Evolutionary conservation across 2,888 invertebrate species (phyloP), one percentile per base, ranked within the genome.

Genomic region (Adelphocoris suturalis): DNA sequence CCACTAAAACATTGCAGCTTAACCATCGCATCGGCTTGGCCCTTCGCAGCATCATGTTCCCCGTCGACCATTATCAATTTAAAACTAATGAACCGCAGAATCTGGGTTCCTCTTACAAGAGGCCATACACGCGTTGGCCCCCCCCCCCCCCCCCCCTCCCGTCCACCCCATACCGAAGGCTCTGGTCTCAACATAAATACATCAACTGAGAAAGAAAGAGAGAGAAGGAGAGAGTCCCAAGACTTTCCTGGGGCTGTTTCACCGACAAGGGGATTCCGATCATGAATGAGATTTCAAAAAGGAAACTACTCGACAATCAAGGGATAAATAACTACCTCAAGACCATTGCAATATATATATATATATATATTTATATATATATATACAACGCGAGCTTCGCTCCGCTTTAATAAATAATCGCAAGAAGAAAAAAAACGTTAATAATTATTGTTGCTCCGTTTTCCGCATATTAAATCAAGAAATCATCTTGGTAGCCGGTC

Each of bases 181-280:
- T 19, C 61, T 19, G n/a, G n/a, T 19, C 68, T 68, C 68, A 68
- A 23, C 68, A 68, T 68, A 68, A 68, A 68, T 68, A 23, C 68
- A 19, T 68, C 23, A 27, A 68, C 68, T 7, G 27, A 78, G 46
- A 78, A 78, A 46, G 47, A 78, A 78, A 78, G 37, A 78, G 46
- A 78, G 16, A 76, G 48, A 48, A 9, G n/a, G 81, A 52, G 82
- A 82, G 47, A 23, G 27, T 82, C 48, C n/a, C 12, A 52, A 19
- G 78, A 14, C 28, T 86, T 86, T 86, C 48, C 88, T 27, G 47
- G 9, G 86, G 55, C 27, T 27, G 52, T 75, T 55, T 86, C 75
- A 75, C 88, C 88, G 88, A 88, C 88, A 88, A 88, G 88, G 80
- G 88, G 80, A 88, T 88, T 88, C 88, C 88, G 80, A 88, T 88